Percentiles rank a stretch among this genome's conserved stretches.
Evolutionary conservation across 2,797 vertebrate genomes (phyloP).

Genomic region (Galago senegalensis): DNA sequence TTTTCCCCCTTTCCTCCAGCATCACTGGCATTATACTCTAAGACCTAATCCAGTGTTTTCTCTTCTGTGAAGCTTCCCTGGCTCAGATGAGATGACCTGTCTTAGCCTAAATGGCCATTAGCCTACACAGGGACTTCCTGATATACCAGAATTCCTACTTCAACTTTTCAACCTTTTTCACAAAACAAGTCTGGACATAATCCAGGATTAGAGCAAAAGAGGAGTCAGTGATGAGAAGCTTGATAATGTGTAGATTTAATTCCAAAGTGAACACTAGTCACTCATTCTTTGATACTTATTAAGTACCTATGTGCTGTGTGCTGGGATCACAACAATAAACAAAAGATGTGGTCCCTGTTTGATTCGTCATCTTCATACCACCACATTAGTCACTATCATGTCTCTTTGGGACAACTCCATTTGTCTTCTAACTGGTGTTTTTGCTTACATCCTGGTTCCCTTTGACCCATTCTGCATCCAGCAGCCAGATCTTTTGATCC

Average conservation of each 20-base stretch:
- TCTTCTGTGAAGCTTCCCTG: conserved; percentile 48
- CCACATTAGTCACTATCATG: background rate
- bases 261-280: background rate
- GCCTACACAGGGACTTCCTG: background rate
- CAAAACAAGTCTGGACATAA: conserved; percentile 26
- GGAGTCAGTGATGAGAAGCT: conserved; percentile 34
- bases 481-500: conserved; percentile 13
- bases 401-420: background rate
- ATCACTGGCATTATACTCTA: background rate
- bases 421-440: background rate
- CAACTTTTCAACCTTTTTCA: background rate
- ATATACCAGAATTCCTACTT: conserved; percentile 32
- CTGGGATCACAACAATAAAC: background rate
- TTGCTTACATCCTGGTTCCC: background rate
- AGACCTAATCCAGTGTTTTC: background rate
- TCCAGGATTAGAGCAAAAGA: conserved; percentile 6
- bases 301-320: background rate
- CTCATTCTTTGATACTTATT: conserved; percentile 29
- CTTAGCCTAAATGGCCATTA: background rate
- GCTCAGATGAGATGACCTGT: conserved; percentile 9
- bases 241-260: background rate
- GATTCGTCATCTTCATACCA: background rate
- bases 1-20: background rate
- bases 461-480: conserved; percentile 34
- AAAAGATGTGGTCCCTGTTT: background rate